phyloP scores from a whole-genome alignment of 2,797 vertebrate species.

The Mastacembelus armatus region DNA sequence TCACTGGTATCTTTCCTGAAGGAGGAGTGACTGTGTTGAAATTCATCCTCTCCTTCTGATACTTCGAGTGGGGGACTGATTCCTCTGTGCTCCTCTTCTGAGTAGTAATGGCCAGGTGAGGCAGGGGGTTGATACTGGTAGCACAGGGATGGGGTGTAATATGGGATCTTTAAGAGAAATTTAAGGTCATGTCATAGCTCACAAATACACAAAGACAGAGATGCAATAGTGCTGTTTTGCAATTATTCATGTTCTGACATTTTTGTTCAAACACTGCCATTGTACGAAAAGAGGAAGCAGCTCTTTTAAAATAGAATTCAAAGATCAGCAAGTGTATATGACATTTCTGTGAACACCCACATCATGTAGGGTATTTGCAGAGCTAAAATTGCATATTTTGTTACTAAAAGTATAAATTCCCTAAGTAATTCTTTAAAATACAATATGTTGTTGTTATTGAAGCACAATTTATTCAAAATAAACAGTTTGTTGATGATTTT shows the following conservation, averaged over 20 bases:
- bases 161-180: constrained; percentile 85
- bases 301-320: constrained; percentile 62
- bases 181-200: constrained; percentile 11
- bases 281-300: constrained; percentile 81
- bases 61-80: constrained; percentile 90
- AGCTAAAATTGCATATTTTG: constrained; percentile 4
- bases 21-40: constrained; percentile 81
- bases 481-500: neutral
- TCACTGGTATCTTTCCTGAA: constrained; percentile 89
- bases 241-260: constrained; percentile 25
- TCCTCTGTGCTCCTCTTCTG: constrained; percentile 90
- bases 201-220: constrained; percentile 6
- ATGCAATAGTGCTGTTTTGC: constrained; percentile 23
- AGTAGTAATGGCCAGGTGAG: constrained; percentile 87
- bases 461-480: neutral
- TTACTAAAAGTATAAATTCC: neutral
- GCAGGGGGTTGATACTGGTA: constrained; percentile 80
- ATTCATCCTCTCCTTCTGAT: constrained; percentile 90
- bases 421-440: neutral
- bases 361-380: neutral
- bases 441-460: constrained; percentile 2
- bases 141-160: constrained; percentile 84
- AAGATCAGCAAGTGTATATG: constrained; percentile 28
- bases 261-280: constrained; percentile 62
- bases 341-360: constrained; percentile 58